These are phyloP conservation scores for Pogonocherus hispidulus DNA, from an alignment of 2,888 invertebrate species.

Conservation along the genomic window DNA sequence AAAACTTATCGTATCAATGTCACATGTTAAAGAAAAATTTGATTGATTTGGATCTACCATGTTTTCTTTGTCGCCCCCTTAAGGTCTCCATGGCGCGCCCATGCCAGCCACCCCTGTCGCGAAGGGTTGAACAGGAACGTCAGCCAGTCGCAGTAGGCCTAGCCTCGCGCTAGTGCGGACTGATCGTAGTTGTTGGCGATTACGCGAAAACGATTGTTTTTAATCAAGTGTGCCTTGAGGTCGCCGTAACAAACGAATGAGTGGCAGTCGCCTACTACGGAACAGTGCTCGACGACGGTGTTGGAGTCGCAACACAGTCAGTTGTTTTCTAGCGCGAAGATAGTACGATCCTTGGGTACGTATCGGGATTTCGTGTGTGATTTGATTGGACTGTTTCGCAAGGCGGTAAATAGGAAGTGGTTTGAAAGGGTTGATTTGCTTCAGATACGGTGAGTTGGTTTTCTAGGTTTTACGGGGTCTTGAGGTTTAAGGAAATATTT, in stretches of 20 bases:
- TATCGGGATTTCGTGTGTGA: not conserved
- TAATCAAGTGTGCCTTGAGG: not conserved
- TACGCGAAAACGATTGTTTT: not conserved
- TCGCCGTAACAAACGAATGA: constrained; percentile 6
- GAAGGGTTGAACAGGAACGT: constrained; percentile 7
- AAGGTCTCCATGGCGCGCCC: no score
- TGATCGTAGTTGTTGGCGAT: not conserved
- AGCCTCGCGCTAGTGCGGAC: not conserved
- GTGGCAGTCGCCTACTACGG: constrained; percentile 15
- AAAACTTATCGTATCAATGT: no score
- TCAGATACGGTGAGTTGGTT: not conserved
- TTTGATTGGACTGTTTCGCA: not conserved
- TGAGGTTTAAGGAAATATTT: no score
- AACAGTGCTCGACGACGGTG: not conserved
- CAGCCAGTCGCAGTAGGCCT: not conserved
- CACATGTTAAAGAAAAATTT: no score
- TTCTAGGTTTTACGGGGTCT: not conserved
- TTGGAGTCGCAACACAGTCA: not conserved
- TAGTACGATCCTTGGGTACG: not conserved
- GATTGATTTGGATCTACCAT: no score
- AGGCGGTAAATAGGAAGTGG: not conserved
- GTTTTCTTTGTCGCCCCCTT: no score
- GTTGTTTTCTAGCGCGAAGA: not conserved
- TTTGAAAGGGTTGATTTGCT: not conserved
- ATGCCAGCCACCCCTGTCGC: not conserved